A percentile compares a stretch with the other conserved stretches of the same genome.
Evolutionary conservation across 1,140 invertebrate species (phyloP).

Genomic region (Saccostrea cuccullata): DNA sequence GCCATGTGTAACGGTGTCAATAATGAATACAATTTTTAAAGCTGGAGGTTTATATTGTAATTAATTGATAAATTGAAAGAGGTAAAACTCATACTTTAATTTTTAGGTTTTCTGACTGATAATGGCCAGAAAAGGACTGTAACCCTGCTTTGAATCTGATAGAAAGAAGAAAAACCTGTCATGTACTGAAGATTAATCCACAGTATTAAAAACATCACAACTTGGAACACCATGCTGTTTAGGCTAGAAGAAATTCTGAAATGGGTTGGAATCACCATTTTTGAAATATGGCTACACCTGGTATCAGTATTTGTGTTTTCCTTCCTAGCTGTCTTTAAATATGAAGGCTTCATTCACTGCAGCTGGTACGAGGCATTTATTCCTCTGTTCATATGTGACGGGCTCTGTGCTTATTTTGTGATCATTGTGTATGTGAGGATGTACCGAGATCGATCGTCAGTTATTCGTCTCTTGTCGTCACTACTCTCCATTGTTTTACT

Average conservation of each 20-base stretch:
- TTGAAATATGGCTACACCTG: conserved; percentile 95
- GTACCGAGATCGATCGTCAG: conserved; percentile 82
- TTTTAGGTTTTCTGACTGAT: no score
- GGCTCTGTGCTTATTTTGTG: conserved; percentile 95
- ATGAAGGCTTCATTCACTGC: conserved; percentile 72
- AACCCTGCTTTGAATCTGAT: no score
- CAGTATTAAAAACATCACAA: neutral
- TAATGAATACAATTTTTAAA: no score
- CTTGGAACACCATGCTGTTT: conserved; percentile 86
- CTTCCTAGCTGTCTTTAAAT: conserved; percentile 86
- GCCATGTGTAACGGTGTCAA: no score
- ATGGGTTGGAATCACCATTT: conserved; percentile 94
- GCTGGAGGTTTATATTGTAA: no score
- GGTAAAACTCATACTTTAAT: no score
- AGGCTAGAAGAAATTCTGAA: conserved; percentile 92
- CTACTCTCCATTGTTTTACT: conserved; percentile 89
- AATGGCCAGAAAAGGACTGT: no score
- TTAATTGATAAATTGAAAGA: no score
- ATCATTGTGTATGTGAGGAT: conserved; percentile 95
- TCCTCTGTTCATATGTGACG: conserved; percentile 94
- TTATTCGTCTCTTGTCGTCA: conserved; percentile 91
- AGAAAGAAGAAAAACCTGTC: no score
- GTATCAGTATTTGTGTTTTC: conserved; percentile 91
- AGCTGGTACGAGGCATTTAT: conserved; percentile 90
- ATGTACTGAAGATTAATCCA: no score